phyloP scores from a whole-genome alignment of 2,797 vertebrate genomes.

The Characodon lateralis region DNA sequence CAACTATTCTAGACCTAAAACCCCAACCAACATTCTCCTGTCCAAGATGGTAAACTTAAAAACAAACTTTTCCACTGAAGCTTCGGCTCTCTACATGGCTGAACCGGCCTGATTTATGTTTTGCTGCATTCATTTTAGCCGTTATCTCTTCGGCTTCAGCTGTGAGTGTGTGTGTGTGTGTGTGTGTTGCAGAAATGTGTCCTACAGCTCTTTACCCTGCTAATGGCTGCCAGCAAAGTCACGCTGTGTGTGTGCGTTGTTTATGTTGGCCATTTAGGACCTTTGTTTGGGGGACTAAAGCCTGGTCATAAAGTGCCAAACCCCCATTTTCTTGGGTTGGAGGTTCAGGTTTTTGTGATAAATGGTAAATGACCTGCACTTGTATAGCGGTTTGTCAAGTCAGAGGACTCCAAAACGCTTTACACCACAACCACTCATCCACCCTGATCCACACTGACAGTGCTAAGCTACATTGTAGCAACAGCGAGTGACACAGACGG shows the following conservation, averaged over 20 bases:
- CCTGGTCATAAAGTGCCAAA: neutral
- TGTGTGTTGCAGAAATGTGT: conserved; percentile 17
- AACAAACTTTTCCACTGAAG: conserved; percentile 25
- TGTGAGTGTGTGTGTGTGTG: conserved; percentile 24
- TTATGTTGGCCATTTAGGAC: neutral
- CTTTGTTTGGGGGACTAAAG: neutral
- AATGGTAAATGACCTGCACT: too few relatives aligned
- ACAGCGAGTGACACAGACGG: too few relatives aligned
- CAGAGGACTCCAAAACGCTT: too few relatives aligned
- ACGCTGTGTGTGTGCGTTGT: conserved; percentile 16
- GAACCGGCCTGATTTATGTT: conserved; percentile 54
- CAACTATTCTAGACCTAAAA: neutral
- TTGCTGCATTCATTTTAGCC: conserved; percentile 39
- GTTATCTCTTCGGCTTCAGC: conserved; percentile 54
- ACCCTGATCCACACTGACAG: too few relatives aligned
- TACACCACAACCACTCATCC: too few relatives aligned
- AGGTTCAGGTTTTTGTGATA: neutral
- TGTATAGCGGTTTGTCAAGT: too few relatives aligned
- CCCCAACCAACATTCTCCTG: neutral
- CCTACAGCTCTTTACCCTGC: conserved; percentile 45
- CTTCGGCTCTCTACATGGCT: conserved; percentile 41
- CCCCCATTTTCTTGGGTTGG: neutral
- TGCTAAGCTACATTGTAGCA: too few relatives aligned
- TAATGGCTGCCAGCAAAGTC: conserved; percentile 38
- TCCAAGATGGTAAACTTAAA: conserved; percentile 10